Base-by-base conservation (phyloP, 2,797 vertebrate genomes). In the Dromococcyx pavoninus region DNA sequence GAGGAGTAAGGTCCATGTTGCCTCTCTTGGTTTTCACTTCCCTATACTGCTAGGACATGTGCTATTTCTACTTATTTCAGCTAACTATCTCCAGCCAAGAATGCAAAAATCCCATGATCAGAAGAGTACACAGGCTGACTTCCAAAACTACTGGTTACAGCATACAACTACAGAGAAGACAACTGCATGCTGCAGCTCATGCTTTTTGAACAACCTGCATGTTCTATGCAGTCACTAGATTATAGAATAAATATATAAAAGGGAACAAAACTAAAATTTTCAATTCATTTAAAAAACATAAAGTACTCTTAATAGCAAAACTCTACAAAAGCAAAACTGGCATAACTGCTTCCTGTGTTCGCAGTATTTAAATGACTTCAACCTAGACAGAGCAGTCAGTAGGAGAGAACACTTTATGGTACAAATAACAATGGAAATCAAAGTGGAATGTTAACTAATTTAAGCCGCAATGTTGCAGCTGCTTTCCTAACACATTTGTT, bases 111-210 rank as follows among this genome's bases (percentile, higher is more conserved):
- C 27, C 27, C 58, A 65, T 5, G 30, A 79, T 35, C 17, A 53
- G 17, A 48, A 87, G 23, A 74, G 48, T 64, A 70, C 19, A 44
- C 10, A 60, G 33, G 32, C 37, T 86, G 37, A 61, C 18, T 65
- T 13, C 37, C 54, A 75, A 71, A 32, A 56, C 28, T 56, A 22
- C n/a, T 66, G 43, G 10, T 44, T 85, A 35, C 5, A 58, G 51
- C 57, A 44, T 1, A 56, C 10, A 86, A 23, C 35, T 50, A 64
- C 56, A 67, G 33, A 76, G 50, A 74, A 86, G 25, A 69, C 28
- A 77, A 61, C 9, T 37, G 11, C 23, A 65, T 0, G 3, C 21
- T 53, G 50, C 46, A 89, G 41, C 37, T 86, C 0, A 0, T 35
- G 50, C 43, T 58, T 87, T 60, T 70, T 73, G 39, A 94, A 70